Evolutionary conservation across 2,888 invertebrate species (phyloP).

Genomic region (Caenorhabditis angaria): DNA sequence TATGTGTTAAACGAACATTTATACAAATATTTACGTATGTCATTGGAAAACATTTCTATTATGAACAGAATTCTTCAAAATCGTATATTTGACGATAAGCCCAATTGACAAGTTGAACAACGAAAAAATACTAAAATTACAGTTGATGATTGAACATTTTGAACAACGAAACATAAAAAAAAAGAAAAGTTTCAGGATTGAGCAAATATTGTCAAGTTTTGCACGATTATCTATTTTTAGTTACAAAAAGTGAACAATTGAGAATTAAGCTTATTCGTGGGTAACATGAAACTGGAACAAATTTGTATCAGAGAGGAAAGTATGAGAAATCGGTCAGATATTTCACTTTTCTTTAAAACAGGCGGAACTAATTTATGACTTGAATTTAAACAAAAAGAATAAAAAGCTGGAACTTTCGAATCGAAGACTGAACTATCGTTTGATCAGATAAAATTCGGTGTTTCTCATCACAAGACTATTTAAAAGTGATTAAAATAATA

Average conservation of each 20-base stretch:
- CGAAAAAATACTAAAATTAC: not conserved
- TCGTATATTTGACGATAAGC: constrained; percentile 1
- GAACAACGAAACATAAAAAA: too few relatives aligned
- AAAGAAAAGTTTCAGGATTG: not conserved
- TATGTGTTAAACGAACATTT: not conserved
- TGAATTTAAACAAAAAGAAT: too few relatives aligned
- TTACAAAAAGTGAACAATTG: too few relatives aligned
- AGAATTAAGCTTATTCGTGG: too few relatives aligned
- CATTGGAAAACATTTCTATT: not conserved
- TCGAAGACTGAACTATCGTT: too few relatives aligned
- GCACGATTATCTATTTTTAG: too few relatives aligned
- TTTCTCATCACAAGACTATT: not conserved
- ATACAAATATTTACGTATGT: not conserved
- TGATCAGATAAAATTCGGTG: not conserved
- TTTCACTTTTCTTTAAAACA: too few relatives aligned
- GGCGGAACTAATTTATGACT: too few relatives aligned
- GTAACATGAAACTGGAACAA: too few relatives aligned
- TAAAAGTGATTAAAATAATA: not conserved
- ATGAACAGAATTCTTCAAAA: not conserved
- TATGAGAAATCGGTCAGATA: too few relatives aligned
- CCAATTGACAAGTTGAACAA: not conserved
- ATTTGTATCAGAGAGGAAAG: too few relatives aligned
- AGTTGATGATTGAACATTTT: not conserved
- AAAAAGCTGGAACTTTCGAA: too few relatives aligned
- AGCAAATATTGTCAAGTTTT: not conserved